Evolutionary conservation across 35 echinoderm and acorn worm genomes (phyloP).

Genomic region (Diadema setosum): DNA sequence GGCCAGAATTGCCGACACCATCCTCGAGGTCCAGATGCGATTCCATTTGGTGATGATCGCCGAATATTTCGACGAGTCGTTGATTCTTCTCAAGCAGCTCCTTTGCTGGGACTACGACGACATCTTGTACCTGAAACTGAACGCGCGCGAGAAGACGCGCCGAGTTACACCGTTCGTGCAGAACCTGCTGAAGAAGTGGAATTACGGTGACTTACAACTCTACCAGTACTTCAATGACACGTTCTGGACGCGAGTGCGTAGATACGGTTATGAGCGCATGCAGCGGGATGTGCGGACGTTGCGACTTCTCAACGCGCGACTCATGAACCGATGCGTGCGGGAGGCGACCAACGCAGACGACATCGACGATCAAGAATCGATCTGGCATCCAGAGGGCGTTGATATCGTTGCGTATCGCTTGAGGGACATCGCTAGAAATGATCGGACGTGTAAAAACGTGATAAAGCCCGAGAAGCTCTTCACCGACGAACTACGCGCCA

Average conservation of each 20-base stretch:
- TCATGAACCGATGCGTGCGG: slow-evolving; percentile 40
- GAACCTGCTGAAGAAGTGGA: slow-evolving; percentile 30
- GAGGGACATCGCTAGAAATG: slow-evolving; percentile 14
- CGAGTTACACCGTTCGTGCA: background rate
- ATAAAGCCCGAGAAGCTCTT: slow-evolving; percentile 47
- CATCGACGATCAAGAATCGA: slow-evolving; percentile 7
- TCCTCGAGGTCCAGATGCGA: slow-evolving; percentile 9
- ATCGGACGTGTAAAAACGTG: slow-evolving; percentile 46
- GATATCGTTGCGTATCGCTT: slow-evolving; percentile 42
- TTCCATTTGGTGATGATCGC: slow-evolving; percentile 46
- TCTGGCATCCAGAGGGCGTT: slow-evolving; percentile 59
- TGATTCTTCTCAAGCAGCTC: slow-evolving; percentile 49
- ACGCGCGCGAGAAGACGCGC: slow-evolving; percentile 17
- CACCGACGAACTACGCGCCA: slow-evolving; percentile 36
- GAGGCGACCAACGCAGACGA: slow-evolving; percentile 10
- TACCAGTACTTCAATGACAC: slow-evolving; percentile 58
- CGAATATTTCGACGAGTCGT: slow-evolving; percentile 69
- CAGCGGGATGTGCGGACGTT: slow-evolving; percentile 9
- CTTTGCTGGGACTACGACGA: slow-evolving; percentile 66
- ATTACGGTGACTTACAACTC: slow-evolving; percentile 26
- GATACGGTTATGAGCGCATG: slow-evolving; percentile 29
- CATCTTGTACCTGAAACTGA: slow-evolving; percentile 41
- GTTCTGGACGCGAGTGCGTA: slow-evolving; percentile 15
- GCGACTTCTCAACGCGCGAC: background rate
- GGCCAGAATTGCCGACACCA: background rate